phyloP scores from a whole-genome alignment of 2,888 invertebrate species.

The Meiosimyza platycephala region DNA sequence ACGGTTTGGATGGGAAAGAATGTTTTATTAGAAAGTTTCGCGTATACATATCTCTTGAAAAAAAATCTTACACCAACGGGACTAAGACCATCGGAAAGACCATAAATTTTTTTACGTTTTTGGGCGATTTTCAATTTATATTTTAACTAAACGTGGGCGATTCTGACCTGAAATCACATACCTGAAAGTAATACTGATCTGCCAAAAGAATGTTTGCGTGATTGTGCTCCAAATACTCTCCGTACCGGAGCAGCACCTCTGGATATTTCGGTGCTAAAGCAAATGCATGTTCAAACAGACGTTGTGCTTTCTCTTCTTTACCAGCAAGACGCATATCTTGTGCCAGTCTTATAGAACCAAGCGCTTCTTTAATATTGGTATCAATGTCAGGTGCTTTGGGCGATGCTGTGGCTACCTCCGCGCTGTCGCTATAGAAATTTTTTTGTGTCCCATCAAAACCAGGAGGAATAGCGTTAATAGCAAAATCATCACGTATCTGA shows the following conservation, averaged over 20 bases:
- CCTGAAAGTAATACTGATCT: conserved; percentile 89
- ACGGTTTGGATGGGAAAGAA: no score
- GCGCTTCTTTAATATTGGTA: conserved; percentile 74
- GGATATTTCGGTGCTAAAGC: conserved; percentile 92
- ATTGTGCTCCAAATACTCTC: conserved; percentile 90
- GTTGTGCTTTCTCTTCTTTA: conserved; percentile 86
- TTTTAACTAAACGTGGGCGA: no score
- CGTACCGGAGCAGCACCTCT: conserved; percentile 91
- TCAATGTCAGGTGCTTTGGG: conserved; percentile 50
- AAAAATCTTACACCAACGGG: no score
- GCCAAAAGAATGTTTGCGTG: conserved; percentile 88
- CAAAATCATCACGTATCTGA: conserved; percentile 64
- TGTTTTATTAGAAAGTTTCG: no score
- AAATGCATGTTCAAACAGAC: conserved; percentile 89
- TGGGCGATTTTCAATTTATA: no score
- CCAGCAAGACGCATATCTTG: conserved; percentile 85
- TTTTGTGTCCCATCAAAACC: conserved; percentile 52
- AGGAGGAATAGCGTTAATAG: conserved; percentile 53
- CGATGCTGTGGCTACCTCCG: conserved; percentile 38
- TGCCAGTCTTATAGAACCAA: conserved; percentile 86
- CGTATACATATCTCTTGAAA: no score
- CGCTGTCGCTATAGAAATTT: conserved; percentile 55
- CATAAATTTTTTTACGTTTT: no score
- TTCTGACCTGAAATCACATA: conserved; percentile 45
- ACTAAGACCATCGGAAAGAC: no score